These are phyloP conservation scores for Calosoma granatense DNA, from an alignment of 1,140 invertebrate genomes.

Conservation along the genomic window DNA sequence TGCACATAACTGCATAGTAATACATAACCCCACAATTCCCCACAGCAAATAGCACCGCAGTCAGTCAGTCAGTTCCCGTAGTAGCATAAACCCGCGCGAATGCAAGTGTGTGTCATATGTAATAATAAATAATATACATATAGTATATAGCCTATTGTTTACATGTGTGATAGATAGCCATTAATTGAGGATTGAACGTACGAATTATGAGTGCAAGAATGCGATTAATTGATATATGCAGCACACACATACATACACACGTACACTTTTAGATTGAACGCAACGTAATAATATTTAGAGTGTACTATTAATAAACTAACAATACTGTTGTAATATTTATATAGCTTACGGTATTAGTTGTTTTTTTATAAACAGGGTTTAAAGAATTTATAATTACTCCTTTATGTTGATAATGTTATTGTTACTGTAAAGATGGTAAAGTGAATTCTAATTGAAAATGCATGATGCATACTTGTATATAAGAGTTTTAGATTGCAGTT, in stretches of 20 bases:
- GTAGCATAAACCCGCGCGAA: too few relatives aligned
- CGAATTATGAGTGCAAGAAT: background rate
- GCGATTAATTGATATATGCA: background rate
- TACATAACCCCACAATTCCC: too few relatives aligned
- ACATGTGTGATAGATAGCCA: background rate
- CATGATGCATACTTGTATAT: constrained; percentile 4
- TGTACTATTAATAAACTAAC: background rate
- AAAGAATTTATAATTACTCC: background rate
- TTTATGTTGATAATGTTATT: background rate
- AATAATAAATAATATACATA: too few relatives aligned
- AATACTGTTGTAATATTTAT: constrained; percentile 1
- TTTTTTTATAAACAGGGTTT: constrained; percentile 7
- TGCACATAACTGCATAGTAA: background rate
- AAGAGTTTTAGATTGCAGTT: background rate
- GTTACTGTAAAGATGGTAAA: constrained; percentile 8
- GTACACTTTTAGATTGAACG: too few relatives aligned
- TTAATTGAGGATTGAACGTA: too few relatives aligned
- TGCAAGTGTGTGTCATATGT: too few relatives aligned
- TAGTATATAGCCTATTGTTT: too few relatives aligned
- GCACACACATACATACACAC: too few relatives aligned
- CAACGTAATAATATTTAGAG: too few relatives aligned
- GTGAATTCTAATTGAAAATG: constrained; percentile 7
- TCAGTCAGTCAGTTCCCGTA: too few relatives aligned
- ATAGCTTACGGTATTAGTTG: background rate
- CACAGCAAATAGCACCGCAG: too few relatives aligned